phyloP scores from a whole-genome alignment of 2,113 vertebrate genomes.

The Ciconia boyciana region DNA sequence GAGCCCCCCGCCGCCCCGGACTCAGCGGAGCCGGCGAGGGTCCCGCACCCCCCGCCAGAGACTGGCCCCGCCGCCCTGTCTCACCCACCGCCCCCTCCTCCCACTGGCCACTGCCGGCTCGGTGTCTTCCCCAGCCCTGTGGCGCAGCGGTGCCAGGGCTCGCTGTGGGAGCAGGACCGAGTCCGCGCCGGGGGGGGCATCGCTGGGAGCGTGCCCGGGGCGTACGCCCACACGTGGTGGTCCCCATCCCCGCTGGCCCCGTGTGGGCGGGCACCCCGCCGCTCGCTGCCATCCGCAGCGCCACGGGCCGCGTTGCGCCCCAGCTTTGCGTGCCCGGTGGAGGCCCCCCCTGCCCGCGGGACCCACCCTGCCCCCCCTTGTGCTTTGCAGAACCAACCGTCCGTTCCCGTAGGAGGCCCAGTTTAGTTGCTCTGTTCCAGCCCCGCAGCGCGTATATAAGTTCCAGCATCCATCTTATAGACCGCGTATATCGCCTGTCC shows the following conservation, averaged over 20 bases:
- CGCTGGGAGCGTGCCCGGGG: not conserved
- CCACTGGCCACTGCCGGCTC: not conserved
- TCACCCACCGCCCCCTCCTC: not conserved
- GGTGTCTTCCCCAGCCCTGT: not conserved
- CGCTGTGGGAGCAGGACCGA: not conserved
- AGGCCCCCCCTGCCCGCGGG: not conserved
- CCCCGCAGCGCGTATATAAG: not conserved
- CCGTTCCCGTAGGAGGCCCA: not conserved
- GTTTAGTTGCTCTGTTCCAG: not conserved
- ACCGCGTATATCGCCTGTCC: not conserved
- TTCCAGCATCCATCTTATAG: not conserved
- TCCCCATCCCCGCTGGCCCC: not conserved
- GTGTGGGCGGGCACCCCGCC: fast-evolving
- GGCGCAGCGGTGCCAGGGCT: not conserved
- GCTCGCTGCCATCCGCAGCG: not conserved
- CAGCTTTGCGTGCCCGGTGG: not conserved
- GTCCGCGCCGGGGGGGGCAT: fast-evolving
- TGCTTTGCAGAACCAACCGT: slow-evolving; percentile 21
- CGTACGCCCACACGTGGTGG: fast-evolving
- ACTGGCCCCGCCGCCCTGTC: not conserved
- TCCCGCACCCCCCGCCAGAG: not conserved
- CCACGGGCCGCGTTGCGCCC: slow-evolving; percentile 4
- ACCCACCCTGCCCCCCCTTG: not conserved
- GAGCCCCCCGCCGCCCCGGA: not conserved
- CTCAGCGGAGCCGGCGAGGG: not conserved